Conservation (phyloP, 2,888 invertebrate species). For the Drosophila pseudotalamancana region DNA sequence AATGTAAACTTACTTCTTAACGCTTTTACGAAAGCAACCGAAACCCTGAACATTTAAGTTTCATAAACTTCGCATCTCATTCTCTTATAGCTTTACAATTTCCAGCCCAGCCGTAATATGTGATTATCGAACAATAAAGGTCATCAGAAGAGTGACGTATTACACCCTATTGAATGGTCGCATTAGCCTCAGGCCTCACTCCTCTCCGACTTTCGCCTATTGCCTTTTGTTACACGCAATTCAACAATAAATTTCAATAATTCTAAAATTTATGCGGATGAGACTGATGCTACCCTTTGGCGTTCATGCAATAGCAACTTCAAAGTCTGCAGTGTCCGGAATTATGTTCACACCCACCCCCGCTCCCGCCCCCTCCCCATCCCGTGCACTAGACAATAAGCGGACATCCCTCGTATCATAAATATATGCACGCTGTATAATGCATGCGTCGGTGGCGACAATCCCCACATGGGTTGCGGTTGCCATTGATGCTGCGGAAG, state of each 20-base stretch:
- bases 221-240: constrained; percentile 3
- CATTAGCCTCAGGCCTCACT: constrained; percentile 18
- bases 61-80: neutral
- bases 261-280: constrained; percentile 67
- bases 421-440: constrained; percentile 35
- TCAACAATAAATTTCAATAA: constrained; percentile 74
- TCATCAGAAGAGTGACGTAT: constrained; percentile 49
- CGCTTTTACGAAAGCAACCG: neutral
- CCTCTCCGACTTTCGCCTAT: neutral
- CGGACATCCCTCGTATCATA: constrained; percentile 38
- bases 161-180: constrained; percentile 21
- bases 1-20: neutral
- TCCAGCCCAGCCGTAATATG: constrained; percentile 21
- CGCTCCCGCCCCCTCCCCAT: neutral
- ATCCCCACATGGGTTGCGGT: constrained; percentile 62
- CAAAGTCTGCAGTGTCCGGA: constrained; percentile 51
- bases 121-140: constrained; percentile 59
- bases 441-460: constrained; percentile 43
- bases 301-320: constrained; percentile 38
- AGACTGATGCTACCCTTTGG: constrained; percentile 46
- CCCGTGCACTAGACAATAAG: constrained; percentile 22
- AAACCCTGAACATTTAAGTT: neutral
- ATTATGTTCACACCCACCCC: constrained; percentile 23
- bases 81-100: neutral
- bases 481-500: constrained; percentile 41